Base-by-base conservation (phyloP, 1,140 invertebrate genomes). In the Drosophila elegans region DNA sequence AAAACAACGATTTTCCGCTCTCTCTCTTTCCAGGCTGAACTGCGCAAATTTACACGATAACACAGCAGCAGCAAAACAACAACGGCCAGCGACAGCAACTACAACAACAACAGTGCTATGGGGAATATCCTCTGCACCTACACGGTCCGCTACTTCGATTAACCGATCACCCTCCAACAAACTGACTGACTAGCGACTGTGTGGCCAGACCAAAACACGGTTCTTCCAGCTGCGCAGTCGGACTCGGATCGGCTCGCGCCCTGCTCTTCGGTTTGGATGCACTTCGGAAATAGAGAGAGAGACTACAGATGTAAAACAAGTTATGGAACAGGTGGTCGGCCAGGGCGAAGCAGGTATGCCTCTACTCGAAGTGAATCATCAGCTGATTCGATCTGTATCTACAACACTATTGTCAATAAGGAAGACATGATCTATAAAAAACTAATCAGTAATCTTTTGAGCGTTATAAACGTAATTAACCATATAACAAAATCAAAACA, bases 111-210 rank as follows among this genome's bases (percentile, higher is more conserved):
- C 29, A 68, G 48, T 52, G 49, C 49, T 41, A 16, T 52, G 55
- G 67, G 74, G 74, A 86, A 79, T 79, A 88, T 86, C 83, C 83
- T 86, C 84, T 82, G 45, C 84, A 86, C 83, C 82, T 86, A 88
- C 83, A 86, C 83, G 72, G 84, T 84, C 84, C 80, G 79, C 60
- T 85, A 67, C 81, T 79, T 83, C 74, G 75, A 76, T 79, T 66
- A 76, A 88, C 83, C 85, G 84, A 88, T 88, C 84, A 80, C 75
- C 60, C 66, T 59, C 45, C 72, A 39, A 62, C 54, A 53, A 80
- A 88, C 80, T 84, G 84, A 88, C 84, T 88, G 48, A 13, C 29
- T 51, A 10, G 48, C 3, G 9, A 5, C 27, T 6, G 27, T 29
- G 73, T 74, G 52, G 79, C 79, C 79, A 86, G 52, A 83, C 79